Conservation (phyloP, 2,888 invertebrate species). For the Philopedon plagiatum region DNA sequence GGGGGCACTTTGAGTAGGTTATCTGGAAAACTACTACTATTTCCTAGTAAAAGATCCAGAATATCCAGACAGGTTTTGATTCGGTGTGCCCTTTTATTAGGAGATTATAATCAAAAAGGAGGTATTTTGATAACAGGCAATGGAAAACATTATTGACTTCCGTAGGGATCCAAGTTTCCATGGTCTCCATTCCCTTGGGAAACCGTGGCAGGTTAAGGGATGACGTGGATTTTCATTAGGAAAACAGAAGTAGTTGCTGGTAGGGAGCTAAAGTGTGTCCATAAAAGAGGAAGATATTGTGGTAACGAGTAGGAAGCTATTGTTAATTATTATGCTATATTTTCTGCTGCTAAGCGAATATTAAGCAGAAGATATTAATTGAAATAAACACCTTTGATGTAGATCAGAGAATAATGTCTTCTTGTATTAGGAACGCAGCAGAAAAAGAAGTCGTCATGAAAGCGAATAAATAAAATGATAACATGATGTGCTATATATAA, state of each 20-base stretch:
- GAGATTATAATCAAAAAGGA: neutral
- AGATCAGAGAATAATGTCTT: slow-evolving; percentile 26
- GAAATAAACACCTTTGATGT: slow-evolving; percentile 28
- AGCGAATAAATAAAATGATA: slow-evolving; percentile 10
- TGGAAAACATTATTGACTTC: neutral
- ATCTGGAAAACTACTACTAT: neutral
- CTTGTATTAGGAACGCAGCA: slow-evolving; percentile 16
- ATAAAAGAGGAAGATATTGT: neutral
- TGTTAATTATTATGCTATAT: slow-evolving; percentile 1
- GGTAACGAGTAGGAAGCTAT: neutral
- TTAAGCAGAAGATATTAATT: slow-evolving; percentile 22
- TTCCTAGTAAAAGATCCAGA: neutral
- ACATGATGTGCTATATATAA: no score
- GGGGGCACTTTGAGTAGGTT: neutral
- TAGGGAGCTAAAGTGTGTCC: neutral
- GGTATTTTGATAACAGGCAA: neutral
- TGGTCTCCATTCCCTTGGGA: slow-evolving; percentile 11
- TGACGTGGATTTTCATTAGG: slow-evolving; percentile 10
- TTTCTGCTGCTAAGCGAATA: neutral
- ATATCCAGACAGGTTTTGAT: slow-evolving; percentile 20
- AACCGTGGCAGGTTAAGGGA: slow-evolving; percentile 19
- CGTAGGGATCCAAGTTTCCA: neutral
- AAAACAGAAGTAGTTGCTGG: neutral
- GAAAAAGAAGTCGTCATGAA: neutral
- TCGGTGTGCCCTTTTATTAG: slow-evolving; percentile 4